These are phyloP conservation scores for Protonemura montana DNA, from an alignment of 2,888 invertebrate genomes.

Conservation along the genomic window DNA sequence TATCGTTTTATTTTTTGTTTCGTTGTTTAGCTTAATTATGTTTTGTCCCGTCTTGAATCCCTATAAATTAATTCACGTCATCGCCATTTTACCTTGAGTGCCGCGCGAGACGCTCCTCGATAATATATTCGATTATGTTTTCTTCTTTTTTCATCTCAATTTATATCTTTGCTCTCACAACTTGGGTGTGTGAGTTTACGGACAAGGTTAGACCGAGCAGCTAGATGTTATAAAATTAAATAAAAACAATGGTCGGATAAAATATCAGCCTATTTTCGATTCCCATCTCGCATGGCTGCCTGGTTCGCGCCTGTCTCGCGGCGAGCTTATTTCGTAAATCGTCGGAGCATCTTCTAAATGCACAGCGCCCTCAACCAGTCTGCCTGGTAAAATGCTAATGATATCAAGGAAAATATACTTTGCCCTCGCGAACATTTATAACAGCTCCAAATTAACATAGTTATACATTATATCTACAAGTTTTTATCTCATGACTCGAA, in stretches of 20 bases:
- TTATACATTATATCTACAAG: constrained; percentile 14
- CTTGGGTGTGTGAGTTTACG: constrained; percentile 7
- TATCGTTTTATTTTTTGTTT: constrained; percentile 17
- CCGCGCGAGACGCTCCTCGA: background rate
- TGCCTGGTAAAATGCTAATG: constrained; percentile 24
- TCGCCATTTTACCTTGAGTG: background rate
- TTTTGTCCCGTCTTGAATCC: constrained; percentile 16
- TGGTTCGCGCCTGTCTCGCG: background rate
- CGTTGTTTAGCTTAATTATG: constrained; percentile 31
- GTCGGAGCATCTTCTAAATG: background rate
- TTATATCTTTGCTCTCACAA: background rate
- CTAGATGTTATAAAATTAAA: constrained; percentile 23
- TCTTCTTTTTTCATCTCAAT: background rate
- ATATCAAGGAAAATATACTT: background rate
- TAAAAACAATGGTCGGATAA: constrained; percentile 21
- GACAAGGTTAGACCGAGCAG: background rate
- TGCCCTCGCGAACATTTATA: background rate
- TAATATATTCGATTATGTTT: constrained; percentile 26
- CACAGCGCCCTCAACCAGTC: background rate
- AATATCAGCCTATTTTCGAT: constrained; percentile 14
- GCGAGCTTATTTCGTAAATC: constrained; percentile 21
- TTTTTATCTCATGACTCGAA: background rate
- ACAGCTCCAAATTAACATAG: constrained; percentile 18
- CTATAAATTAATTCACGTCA: constrained; percentile 27
- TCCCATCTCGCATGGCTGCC: background rate